These are phyloP conservation scores for Penelope pileata DNA, from an alignment of 2,113 vertebrate genomes.

Conservation along the genomic window DNA sequence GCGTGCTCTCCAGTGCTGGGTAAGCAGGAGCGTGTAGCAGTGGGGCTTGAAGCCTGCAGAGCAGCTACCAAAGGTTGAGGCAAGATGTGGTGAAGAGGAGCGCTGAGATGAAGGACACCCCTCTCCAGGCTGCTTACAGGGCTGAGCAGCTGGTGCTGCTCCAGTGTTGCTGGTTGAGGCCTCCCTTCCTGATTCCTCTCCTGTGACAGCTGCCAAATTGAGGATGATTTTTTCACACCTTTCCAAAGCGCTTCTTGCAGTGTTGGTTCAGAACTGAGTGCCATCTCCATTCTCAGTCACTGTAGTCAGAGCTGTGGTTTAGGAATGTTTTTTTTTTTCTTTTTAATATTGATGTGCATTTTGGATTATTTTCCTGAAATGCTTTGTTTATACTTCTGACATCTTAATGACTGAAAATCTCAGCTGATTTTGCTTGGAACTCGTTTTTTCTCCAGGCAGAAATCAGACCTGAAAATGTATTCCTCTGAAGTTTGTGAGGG, in stretches of 20 bases:
- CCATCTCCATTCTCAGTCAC: fast-evolving
- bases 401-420: background rate
- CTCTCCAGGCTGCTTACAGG: background rate
- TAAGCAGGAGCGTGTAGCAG: background rate
- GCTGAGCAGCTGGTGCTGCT: background rate
- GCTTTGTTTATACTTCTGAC: background rate
- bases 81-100: background rate
- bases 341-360: background rate
- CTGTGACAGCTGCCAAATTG: background rate
- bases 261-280: background rate
- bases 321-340: background rate
- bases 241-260: background rate
- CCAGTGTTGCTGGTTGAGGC: background rate
- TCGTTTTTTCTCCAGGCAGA: background rate
- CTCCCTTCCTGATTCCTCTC: background rate
- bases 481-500: background rate
- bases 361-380: background rate
- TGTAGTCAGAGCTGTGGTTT: background rate
- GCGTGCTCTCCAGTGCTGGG: fast-evolving
- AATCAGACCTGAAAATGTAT: background rate
- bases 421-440: background rate
- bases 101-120: background rate
- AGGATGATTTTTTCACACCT: background rate
- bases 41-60: fast-evolving
- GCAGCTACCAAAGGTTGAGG: background rate